A percentile compares a stretch with the other conserved stretches of the same genome.
phyloP scores from a whole-genome alignment of 2,888 invertebrate genomes.

The Lacanobia oleracea region DNA sequence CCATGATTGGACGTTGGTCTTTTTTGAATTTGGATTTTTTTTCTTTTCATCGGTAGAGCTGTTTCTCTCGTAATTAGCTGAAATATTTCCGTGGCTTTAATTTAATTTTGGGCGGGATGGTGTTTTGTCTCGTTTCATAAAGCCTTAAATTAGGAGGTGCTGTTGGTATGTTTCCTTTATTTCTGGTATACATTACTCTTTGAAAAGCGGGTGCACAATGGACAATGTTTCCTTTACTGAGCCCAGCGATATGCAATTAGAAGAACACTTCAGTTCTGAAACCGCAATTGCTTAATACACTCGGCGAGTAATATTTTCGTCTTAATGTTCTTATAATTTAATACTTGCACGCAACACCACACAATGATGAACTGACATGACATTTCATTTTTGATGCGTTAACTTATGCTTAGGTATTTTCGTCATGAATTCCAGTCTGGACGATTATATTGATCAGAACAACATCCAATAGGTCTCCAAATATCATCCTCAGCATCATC shows the following conservation, averaged over 20 bases:
- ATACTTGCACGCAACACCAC: slow-evolving; percentile 26
- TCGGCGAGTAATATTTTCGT: slow-evolving; percentile 1
- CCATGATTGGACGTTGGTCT: slow-evolving; percentile 61
- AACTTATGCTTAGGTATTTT: not conserved
- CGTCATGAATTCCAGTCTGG: not conserved
- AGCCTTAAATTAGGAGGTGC: slow-evolving; percentile 8
- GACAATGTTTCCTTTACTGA: slow-evolving; percentile 8
- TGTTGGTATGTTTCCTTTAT: slow-evolving; percentile 13
- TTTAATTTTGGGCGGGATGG: slow-evolving; percentile 9
- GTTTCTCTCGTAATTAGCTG: slow-evolving; percentile 21
- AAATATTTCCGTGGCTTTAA: not conserved
- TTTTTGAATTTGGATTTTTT: slow-evolving; percentile 60
- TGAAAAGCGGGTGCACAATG: slow-evolving; percentile 14
- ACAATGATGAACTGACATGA: slow-evolving; percentile 18
- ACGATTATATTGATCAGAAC: not conserved
- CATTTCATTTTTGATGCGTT: slow-evolving; percentile 13
- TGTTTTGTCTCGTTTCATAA: not conserved
- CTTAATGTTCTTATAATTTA: slow-evolving; percentile 13
- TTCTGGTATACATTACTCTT: slow-evolving; percentile 22
- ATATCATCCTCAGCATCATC: too few species aligned
- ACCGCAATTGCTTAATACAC: slow-evolving; percentile 6
- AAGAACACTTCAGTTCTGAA: slow-evolving; percentile 12
- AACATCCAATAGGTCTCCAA: not conserved
- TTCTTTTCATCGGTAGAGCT: slow-evolving; percentile 28
- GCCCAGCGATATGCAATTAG: slow-evolving; percentile 16